phyloP scores from a whole-genome alignment of 2,797 vertebrate species.

The Sebastes taczanowskii region DNA sequence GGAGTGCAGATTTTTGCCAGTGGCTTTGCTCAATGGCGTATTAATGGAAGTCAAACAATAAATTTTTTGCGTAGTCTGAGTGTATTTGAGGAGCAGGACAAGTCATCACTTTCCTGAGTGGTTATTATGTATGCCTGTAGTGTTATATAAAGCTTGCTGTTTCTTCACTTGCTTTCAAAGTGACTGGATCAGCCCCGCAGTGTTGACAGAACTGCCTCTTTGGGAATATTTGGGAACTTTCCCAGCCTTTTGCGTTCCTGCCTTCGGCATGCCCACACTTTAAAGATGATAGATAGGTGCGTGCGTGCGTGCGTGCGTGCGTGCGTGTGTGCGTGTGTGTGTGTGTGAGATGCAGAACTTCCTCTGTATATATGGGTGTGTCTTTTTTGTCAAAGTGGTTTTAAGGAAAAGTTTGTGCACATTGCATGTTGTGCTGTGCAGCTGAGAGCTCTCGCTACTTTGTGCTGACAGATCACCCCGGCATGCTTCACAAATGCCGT shows the following conservation, averaged over 20 bases:
- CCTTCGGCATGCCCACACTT: not conserved
- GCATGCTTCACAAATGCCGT: slow-evolving; percentile 58
- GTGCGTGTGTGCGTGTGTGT: not conserved
- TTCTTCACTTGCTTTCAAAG: slow-evolving; percentile 25
- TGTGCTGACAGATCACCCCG: slow-evolving; percentile 54
- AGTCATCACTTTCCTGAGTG: not conserved
- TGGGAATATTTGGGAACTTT: slow-evolving; percentile 36
- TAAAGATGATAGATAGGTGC: slow-evolving; percentile 17
- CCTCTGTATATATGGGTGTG: slow-evolving; percentile 8
- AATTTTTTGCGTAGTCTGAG: not conserved
- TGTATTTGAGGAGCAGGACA: not conserved
- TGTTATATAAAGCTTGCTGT: slow-evolving; percentile 9
- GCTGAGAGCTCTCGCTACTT: slow-evolving; percentile 41
- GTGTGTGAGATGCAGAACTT: not conserved
- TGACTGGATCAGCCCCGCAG: slow-evolving; percentile 17
- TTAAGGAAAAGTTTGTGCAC: slow-evolving; percentile 37
- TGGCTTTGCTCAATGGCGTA: not conserved
- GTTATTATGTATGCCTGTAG: slow-evolving; percentile 7
- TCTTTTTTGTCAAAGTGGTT: slow-evolving; percentile 34
- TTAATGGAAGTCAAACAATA: not conserved
- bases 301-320: not conserved
- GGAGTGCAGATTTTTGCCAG: not conserved
- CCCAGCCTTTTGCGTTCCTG: not conserved
- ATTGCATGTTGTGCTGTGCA: slow-evolving; percentile 12
- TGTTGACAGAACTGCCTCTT: slow-evolving; percentile 43